Conservation (phyloP, 2,113 vertebrate genomes). For the Corythaeola cristata region DNA sequence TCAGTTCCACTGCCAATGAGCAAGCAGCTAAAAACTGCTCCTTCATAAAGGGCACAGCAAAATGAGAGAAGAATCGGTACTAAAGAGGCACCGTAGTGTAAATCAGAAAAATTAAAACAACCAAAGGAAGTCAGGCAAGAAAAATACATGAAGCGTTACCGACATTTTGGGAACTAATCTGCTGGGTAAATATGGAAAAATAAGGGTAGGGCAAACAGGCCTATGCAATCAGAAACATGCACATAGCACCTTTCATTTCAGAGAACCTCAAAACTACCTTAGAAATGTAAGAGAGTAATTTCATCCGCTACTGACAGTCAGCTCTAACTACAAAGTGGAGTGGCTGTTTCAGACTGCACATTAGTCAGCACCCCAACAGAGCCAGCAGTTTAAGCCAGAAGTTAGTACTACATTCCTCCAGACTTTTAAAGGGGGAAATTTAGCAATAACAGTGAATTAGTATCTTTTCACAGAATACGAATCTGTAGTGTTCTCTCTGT, state of each 20-base stretch:
- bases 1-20: not conserved
- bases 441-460: not conserved
- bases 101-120: not conserved
- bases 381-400: not conserved
- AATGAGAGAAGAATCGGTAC: not conserved
- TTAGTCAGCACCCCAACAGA: not conserved
- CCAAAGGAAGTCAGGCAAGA: not conserved
- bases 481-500: not conserved
- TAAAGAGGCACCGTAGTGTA: not conserved
- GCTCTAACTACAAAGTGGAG: not conserved
- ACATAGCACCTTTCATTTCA: not conserved
- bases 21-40: not conserved
- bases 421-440: conserved; percentile 15
- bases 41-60: not conserved
- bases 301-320: not conserved
- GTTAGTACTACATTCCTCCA: not conserved
- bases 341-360: not conserved
- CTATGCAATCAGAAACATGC: not conserved
- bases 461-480: not conserved
- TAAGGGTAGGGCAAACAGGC: not conserved
- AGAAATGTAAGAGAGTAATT: not conserved
- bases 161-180: not conserved
- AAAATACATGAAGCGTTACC: not conserved
- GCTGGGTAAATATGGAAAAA: not conserved
- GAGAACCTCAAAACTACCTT: conserved; percentile 11